Evolutionary conservation across 2,888 invertebrate genomes (phyloP).

Genomic region (Prenolepis imparis): DNA sequence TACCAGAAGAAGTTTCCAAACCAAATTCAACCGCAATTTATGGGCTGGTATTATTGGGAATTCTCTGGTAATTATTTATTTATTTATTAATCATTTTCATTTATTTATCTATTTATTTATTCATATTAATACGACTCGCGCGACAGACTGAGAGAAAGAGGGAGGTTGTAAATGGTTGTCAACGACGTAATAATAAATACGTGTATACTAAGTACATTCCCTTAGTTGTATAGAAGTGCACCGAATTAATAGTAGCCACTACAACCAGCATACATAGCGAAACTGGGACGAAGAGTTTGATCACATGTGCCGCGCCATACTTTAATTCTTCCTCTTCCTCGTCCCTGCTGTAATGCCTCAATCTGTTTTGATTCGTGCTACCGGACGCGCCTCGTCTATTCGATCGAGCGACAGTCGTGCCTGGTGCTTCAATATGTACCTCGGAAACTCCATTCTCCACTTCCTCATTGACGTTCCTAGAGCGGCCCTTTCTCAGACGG

Average conservation of each 20-base stretch:
- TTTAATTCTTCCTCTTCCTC: conserved; percentile 95
- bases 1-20: no score
- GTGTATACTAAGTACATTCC: conserved; percentile 95
- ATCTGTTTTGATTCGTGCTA: conserved; percentile 64
- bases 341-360: conserved; percentile 79
- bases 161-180: conserved; percentile 31
- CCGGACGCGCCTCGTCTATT: conserved; percentile 70
- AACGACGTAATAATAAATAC: conserved; percentile 10
- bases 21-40: no score
- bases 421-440: conserved; percentile 84
- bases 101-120: no score
- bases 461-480: conserved; percentile 85
- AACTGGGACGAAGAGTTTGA: conserved; percentile 99
- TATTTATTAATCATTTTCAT: no score
- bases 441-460: conserved; percentile 85
- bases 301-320: conserved; percentile 99
- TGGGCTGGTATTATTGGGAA: no score
- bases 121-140: no score
- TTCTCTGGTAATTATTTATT: no score
- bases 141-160: neutral
- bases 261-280: conserved; percentile 99
- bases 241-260: conserved; percentile 98
- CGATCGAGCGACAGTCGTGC: conserved; percentile 70
- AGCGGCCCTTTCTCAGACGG: conserved; percentile 87
- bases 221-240: conserved; percentile 96